Conservation (phyloP, 2,113 vertebrate genomes). For the Panthera leo region DNA sequence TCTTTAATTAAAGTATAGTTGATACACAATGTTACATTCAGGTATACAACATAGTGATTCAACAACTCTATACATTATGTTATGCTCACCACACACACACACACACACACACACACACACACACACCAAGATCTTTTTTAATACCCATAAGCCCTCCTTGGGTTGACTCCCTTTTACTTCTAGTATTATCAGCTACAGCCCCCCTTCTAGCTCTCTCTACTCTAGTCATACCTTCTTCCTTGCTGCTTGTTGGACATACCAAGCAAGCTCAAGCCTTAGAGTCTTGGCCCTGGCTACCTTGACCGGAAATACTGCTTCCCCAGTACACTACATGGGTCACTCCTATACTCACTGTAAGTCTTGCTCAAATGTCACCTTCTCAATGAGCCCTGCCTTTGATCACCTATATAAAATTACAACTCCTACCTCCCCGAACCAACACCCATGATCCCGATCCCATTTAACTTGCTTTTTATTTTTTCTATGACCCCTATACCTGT, state of each 20-base stretch:
- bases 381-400: neutral
- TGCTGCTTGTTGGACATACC: rapidly evolving
- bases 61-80: neutral
- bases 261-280: neutral
- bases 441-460: neutral
- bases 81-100: neutral
- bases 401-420: neutral
- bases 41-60: neutral
- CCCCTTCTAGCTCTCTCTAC: neutral
- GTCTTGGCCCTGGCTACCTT: neutral
- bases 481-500: neutral
- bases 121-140: no score
- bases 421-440: neutral
- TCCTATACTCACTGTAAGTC: neutral
- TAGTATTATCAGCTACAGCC: neutral
- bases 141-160: neutral
- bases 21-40: neutral
- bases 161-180: neutral
- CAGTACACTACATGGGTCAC: neutral
- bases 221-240: neutral
- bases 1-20: neutral
- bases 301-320: neutral
- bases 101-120: neutral
- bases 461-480: neutral
- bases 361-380: neutral